Percentiles rank a stretch among this genome's conserved stretches.
Evolutionary conservation across 2,797 vertebrate species (phyloP).

Genomic region (Gymnothorax javanicus): DNA sequence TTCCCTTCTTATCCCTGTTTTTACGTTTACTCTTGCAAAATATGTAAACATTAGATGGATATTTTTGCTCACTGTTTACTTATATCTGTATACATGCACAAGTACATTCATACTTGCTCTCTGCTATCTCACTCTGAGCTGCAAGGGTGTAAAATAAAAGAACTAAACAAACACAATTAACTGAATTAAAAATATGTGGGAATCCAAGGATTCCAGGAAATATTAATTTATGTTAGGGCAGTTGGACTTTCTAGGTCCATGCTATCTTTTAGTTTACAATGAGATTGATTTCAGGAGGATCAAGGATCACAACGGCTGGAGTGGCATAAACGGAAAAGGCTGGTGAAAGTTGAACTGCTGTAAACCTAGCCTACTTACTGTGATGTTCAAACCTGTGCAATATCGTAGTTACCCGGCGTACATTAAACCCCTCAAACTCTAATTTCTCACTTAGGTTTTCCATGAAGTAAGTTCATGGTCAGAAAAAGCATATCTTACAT

Average conservation of each 20-base stretch:
- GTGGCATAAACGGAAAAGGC: too few species aligned
- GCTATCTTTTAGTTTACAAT: neutral
- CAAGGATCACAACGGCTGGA: too few species aligned
- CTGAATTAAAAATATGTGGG: neutral
- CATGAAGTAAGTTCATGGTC: too few species aligned
- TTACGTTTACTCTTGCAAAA: neutral
- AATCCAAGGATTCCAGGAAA: too few species aligned
- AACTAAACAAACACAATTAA: neutral
- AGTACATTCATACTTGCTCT: neutral
- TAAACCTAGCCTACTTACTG: too few species aligned
- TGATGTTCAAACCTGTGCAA: too few species aligned
- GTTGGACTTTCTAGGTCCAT: neutral
- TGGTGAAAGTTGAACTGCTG: too few species aligned
- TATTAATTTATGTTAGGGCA: neutral
- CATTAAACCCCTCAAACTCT: too few species aligned
- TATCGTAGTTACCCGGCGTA: too few species aligned
- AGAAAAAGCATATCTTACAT: too few species aligned
- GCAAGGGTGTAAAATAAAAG: neutral
- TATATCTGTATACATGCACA: neutral
- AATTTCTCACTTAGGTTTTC: too few species aligned
- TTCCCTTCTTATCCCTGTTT: neutral
- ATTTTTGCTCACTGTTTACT: neutral
- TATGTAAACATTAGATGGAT: neutral
- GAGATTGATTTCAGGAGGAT: too few species aligned
- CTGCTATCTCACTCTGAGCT: neutral